These are phyloP conservation scores for Bactericera cockerelli DNA, from an alignment of 1,140 invertebrate genomes.

Conservation along the genomic window DNA sequence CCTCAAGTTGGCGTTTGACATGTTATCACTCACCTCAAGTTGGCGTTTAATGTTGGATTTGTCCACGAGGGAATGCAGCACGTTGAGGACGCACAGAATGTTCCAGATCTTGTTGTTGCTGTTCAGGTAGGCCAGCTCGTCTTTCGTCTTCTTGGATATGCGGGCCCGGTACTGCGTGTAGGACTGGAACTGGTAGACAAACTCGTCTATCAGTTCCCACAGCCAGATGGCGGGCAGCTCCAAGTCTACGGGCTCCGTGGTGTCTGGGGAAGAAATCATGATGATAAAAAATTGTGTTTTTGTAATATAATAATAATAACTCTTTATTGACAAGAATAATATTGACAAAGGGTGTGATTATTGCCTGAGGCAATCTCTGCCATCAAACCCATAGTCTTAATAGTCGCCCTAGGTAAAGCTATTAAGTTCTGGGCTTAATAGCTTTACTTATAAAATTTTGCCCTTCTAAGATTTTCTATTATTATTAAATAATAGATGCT, in stretches of 20 bases:
- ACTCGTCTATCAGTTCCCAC: constrained; percentile 99
- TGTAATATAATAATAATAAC: too few relatives aligned
- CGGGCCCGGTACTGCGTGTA: constrained; percentile 88
- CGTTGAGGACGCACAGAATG: constrained; percentile 94
- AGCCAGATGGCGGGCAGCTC: constrained; percentile 97
- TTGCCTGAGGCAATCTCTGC: too few relatives aligned
- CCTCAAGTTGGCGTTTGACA: too few relatives aligned
- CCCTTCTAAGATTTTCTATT: too few relatives aligned
- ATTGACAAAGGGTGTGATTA: too few relatives aligned
- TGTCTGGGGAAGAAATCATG: constrained; percentile 34
- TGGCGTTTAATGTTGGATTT: constrained; percentile 98
- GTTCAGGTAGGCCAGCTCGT: constrained; percentile 64
- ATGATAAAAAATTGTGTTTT: not conserved
- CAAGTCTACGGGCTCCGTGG: constrained; percentile 72
- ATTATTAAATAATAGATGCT: too few relatives aligned
- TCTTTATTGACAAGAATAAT: too few relatives aligned
- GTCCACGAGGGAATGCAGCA: constrained; percentile 91
- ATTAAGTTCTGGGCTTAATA: too few relatives aligned
- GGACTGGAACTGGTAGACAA: constrained; percentile 86
- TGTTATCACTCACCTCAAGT: too few relatives aligned
- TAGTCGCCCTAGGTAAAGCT: too few relatives aligned
- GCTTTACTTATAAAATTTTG: too few relatives aligned
- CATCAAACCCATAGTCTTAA: too few relatives aligned
- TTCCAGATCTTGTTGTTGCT: constrained; percentile 91
- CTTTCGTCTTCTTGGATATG: constrained; percentile 62